These are phyloP conservation scores for Ranitomeya imitator DNA, from an alignment of 2,113 vertebrate species.

Conservation along the genomic window DNA sequence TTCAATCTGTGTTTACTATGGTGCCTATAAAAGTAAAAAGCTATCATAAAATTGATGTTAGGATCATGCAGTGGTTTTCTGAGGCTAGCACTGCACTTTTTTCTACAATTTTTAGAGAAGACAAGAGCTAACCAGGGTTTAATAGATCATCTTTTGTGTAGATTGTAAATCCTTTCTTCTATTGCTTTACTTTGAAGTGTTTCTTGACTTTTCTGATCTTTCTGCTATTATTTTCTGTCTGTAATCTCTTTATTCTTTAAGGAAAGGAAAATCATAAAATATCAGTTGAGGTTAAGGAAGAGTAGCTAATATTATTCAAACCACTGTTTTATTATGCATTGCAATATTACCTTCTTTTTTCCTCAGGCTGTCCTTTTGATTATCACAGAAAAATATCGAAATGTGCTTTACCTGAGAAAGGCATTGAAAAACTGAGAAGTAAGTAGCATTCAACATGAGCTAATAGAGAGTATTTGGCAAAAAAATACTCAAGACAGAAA, in stretches of 20 bases:
- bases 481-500: not conserved
- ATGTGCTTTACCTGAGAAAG: slow-evolving; percentile 16
- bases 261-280: slow-evolving; percentile 18
- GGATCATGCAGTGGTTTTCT: slow-evolving; percentile 37
- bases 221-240: slow-evolving; percentile 13
- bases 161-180: slow-evolving; percentile 44
- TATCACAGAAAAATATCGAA: slow-evolving; percentile 24
- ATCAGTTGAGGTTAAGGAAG: slow-evolving; percentile 26
- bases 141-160: slow-evolving; percentile 51
- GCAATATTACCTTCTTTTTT: slow-evolving; percentile 43
- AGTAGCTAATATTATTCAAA: slow-evolving; percentile 40
- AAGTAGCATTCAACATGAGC: not conserved
- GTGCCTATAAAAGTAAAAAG: slow-evolving; percentile 1
- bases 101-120: slow-evolving; percentile 14
- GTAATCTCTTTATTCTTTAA: slow-evolving; percentile 46
- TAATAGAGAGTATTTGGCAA: not conserved
- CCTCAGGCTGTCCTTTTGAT: slow-evolving; percentile 43
- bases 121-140: slow-evolving; percentile 45
- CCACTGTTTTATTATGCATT: slow-evolving; percentile 43
- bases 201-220: slow-evolving; percentile 37
- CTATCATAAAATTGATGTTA: slow-evolving; percentile 32
- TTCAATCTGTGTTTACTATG: slow-evolving; percentile 24
- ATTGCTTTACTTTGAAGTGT: slow-evolving; percentile 52
- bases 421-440: not conserved
- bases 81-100: not conserved